Percentiles rank a stretch among this genome's conserved stretches.
Evolutionary conservation across 2,888 invertebrate genomes (phyloP).

Genomic region (Drosophila kanekoi): DNA sequence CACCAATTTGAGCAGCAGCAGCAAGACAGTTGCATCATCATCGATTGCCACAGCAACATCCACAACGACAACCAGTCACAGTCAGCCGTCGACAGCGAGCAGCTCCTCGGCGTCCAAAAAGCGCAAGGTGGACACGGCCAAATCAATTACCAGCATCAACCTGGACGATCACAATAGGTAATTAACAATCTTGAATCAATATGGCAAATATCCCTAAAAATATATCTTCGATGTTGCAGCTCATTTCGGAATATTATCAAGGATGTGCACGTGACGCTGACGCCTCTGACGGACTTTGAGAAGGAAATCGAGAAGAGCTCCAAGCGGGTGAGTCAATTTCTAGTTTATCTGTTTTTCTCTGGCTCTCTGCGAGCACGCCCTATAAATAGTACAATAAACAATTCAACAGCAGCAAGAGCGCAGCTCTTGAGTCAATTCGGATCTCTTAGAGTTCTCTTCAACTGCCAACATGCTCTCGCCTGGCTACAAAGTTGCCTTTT

Average conservation of each 20-base stretch:
- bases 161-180: slow-evolving; percentile 83
- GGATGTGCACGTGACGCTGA: slow-evolving; percentile 84
- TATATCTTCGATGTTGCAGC: slow-evolving; percentile 33
- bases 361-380: neutral
- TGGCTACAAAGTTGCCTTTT: slow-evolving; percentile 60
- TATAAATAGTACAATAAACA: slow-evolving; percentile 47
- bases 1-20: slow-evolving; percentile 50
- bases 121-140: slow-evolving; percentile 81
- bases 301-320: slow-evolving; percentile 83
- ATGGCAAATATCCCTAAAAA: no score
- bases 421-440: slow-evolving; percentile 45
- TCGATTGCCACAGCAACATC: slow-evolving; percentile 35
- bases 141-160: slow-evolving; percentile 53
- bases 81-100: slow-evolving; percentile 22
- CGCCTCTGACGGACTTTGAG: slow-evolving; percentile 83
- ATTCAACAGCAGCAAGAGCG: neutral
- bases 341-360: slow-evolving; percentile 28
- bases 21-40: slow-evolving; percentile 12
- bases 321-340: slow-evolving; percentile 80
- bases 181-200: no score
- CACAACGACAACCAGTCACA: slow-evolving; percentile 45
- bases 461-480: slow-evolving; percentile 2
- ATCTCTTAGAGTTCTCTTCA: slow-evolving; percentile 6
- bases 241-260: slow-evolving; percentile 84
- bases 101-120: slow-evolving; percentile 79